These are phyloP conservation scores for Cnemophilus loriae DNA, from an alignment of 2,113 vertebrate species.

Conservation along the genomic window DNA sequence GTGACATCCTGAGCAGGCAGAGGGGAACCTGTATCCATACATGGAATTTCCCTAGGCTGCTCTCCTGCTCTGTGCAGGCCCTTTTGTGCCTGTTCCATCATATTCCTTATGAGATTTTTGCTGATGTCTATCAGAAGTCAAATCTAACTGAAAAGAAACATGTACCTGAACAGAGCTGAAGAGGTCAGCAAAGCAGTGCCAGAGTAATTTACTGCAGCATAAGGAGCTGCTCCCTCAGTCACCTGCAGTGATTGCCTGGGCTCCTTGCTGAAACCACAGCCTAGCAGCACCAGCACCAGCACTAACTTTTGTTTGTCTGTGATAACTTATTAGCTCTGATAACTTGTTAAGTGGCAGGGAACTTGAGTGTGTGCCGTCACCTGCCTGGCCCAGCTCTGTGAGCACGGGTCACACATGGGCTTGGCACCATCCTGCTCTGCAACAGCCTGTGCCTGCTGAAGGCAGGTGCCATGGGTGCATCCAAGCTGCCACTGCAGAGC, in stretches of 20 bases:
- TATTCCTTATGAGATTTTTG: not conserved
- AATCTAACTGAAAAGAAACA: not conserved
- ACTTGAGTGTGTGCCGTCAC: accelerated
- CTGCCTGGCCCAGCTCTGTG: not conserved
- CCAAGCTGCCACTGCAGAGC: accelerated
- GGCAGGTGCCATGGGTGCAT: not conserved
- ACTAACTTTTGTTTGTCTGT: not conserved
- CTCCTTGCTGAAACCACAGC: slow-evolving; percentile 27
- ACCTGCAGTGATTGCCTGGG: slow-evolving; percentile 38
- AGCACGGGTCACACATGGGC: accelerated
- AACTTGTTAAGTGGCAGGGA: not conserved
- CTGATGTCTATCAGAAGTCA: not conserved
- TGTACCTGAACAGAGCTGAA: not conserved
- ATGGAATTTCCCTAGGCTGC: not conserved
- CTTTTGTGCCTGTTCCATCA: not conserved
- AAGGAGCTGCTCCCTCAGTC: not conserved
- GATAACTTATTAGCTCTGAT: not conserved
- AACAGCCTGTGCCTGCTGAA: not conserved
- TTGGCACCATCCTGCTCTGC: not conserved
- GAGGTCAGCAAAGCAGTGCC: not conserved
- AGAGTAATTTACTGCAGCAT: not conserved
- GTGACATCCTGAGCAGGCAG: not conserved
- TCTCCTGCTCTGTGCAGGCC: not conserved
- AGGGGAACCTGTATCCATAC: not conserved
- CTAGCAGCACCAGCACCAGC: not conserved